Conservation (phyloP, 2,113 vertebrate genomes). For the Strix aluco region DNA sequence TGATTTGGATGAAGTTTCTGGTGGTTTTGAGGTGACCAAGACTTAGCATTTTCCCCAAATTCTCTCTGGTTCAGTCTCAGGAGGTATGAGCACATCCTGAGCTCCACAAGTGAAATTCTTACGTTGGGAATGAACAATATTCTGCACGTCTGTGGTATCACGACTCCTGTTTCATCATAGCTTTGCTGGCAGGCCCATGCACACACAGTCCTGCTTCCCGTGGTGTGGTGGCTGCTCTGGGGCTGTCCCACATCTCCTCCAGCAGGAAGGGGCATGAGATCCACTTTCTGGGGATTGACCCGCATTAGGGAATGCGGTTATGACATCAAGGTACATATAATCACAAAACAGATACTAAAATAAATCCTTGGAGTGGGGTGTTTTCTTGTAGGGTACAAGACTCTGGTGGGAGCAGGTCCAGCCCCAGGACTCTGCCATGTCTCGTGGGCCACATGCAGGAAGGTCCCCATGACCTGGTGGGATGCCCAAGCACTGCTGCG, state of each 20-base stretch:
- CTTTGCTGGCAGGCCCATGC: accelerated
- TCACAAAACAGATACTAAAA: background rate
- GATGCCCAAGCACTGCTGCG: accelerated
- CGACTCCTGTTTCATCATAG: accelerated
- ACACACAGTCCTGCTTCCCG: background rate
- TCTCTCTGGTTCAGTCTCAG: accelerated
- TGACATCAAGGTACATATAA: accelerated
- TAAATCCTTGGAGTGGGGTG: background rate
- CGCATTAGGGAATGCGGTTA: background rate
- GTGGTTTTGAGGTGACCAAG: background rate
- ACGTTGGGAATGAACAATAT: background rate
- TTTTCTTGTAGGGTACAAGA: background rate
- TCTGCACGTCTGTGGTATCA: too few relatives aligned
- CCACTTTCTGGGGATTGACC: background rate
- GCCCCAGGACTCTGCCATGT: background rate
- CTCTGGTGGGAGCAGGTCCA: background rate
- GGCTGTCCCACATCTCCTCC: accelerated
- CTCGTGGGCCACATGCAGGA: background rate
- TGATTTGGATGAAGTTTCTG: background rate
- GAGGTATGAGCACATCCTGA: background rate
- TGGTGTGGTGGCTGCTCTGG: accelerated
- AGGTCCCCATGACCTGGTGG: background rate
- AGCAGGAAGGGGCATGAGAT: background rate
- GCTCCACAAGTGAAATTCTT: accelerated
- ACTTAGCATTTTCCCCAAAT: background rate